Evolutionary conservation across 2,113 vertebrate genomes (phyloP), one percentile per base, ranked within the genome.

Genomic region (Orycteropus afer): DNA sequence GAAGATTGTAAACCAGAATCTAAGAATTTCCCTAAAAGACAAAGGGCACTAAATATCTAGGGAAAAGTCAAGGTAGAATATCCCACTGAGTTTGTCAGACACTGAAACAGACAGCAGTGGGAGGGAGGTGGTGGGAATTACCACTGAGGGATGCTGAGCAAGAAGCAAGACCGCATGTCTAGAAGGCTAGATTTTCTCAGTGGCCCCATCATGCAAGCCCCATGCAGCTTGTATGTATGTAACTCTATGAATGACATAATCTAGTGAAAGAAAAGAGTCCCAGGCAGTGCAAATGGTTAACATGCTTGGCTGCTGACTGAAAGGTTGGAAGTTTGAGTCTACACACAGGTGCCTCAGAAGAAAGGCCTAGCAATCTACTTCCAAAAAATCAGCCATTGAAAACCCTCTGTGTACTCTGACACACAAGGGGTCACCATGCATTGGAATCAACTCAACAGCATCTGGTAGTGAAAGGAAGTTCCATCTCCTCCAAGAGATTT

Each of bases 81-180:
- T 22, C 29, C 49, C 12, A 32, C 32, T 0, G 2, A 59, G 42
- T 15, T 10, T 1, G 34, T 76, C 61, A 17, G 45, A 49, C 1
- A 1, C 53, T 23, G 55, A 23, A 18, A 23, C 22, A 74, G 45
- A 69, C 42, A 5, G 27, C 18, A 13, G 0, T 25, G 59, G 59
- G 7, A 0, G 23, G 57, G 15, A 8, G 20, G 18, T 2, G 5
- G 15, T 1, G 15, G 76, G 13, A 17, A 42, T 61, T 11, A 20
- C 59, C 40, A 7, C 77, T 49, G 7, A 10, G 6, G 5, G 53
- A 34, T 7, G 3, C 86, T 20, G 6, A 42, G 55, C 22, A 11
- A 0, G 59, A 8, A 18, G 40, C 37, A 12, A 57, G 42, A 14
- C 29, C 73, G 5, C 12, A 1, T 7, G 40, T 29, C 47, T 57